Evolutionary conservation across 2,113 vertebrate species (phyloP).

Genomic region (Anhinga rufa): DNA sequence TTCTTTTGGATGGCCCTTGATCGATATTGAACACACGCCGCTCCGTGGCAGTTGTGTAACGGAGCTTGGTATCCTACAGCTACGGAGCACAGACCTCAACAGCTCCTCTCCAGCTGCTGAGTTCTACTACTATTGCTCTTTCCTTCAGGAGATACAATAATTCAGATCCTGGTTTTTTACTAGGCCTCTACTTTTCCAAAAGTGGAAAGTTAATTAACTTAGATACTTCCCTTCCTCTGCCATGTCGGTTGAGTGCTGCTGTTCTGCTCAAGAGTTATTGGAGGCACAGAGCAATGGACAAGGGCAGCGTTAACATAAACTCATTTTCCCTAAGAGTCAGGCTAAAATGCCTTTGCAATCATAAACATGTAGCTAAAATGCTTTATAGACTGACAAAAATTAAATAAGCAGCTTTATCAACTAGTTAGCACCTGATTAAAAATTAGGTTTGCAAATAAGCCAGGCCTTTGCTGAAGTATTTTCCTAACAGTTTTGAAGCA

Average conservation of each 20-base stretch:
- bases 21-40: rapidly evolving
- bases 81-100: rapidly evolving
- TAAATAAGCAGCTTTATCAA: not conserved
- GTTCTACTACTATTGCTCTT: not conserved
- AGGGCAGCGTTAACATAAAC: not conserved
- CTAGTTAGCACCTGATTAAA: not conserved
- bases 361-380: not conserved
- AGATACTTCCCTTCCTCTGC: not conserved
- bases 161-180: not conserved
- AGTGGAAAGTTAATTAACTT: not conserved
- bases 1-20: not conserved
- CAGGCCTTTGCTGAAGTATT: not conserved
- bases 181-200: not conserved
- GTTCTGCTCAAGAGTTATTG: not conserved
- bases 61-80: too few species aligned
- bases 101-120: not conserved
- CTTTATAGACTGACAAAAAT: not conserved
- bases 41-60: rapidly evolving
- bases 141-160: not conserved
- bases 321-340: not conserved
- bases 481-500: constrained; percentile 1
- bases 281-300: not conserved
- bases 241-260: not conserved
- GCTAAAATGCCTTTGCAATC: not conserved
- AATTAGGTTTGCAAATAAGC: constrained; percentile 9